Conservation (phyloP, 2,797 vertebrate species). For the Phalanger gymnotis region DNA sequence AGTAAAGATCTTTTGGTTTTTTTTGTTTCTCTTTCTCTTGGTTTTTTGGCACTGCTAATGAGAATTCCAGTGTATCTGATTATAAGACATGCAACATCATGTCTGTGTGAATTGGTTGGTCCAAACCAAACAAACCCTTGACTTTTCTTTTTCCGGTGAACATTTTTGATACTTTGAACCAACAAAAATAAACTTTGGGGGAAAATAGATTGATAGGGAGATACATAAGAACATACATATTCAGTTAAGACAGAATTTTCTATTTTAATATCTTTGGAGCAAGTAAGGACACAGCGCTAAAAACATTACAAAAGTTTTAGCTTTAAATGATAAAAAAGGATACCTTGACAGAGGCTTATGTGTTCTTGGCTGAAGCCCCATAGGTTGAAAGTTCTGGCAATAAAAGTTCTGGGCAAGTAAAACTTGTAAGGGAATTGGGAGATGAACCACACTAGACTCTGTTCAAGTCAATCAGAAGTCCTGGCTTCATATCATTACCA, state of each 20-base stretch:
- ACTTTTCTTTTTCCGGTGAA: background rate
- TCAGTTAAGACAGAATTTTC: background rate
- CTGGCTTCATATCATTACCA: background rate
- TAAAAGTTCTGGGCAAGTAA: constrained; percentile 18
- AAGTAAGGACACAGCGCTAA: background rate
- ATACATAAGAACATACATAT: background rate
- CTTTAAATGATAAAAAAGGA: background rate
- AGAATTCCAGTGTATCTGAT: constrained; percentile 18
- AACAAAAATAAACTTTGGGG: background rate
- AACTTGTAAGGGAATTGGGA: background rate
- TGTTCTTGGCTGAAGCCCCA: constrained; percentile 17
- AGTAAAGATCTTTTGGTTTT: background rate
- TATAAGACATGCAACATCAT: constrained; percentile 27
- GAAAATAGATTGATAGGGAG: background rate
- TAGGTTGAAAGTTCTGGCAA: background rate
- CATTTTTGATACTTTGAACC: background rate
- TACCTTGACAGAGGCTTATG: background rate
- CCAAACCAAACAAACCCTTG: constrained; percentile 47
- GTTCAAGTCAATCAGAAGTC: constrained; percentile 14
- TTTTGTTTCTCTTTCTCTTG: constrained; percentile 26
- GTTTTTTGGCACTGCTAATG: constrained; percentile 44
- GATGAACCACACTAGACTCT: background rate
- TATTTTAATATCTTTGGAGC: background rate
- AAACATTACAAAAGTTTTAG: background rate
- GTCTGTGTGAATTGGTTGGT: constrained; percentile 13